Evolutionary conservation across 1,140 invertebrate species (phyloP).

Genomic region (Sinella curviseta): DNA sequence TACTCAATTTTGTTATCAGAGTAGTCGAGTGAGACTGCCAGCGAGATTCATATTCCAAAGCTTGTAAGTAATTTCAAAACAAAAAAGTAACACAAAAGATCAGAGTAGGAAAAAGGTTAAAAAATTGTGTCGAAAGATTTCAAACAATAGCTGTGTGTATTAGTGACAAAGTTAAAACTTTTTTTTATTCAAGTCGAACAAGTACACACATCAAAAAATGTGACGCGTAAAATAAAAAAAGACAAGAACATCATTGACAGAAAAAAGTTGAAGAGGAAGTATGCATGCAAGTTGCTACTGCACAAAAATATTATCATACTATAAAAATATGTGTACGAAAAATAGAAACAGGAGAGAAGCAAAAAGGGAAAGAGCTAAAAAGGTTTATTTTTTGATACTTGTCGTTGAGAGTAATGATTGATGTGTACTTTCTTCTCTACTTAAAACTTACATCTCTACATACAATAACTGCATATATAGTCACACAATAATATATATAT

Average conservation of each 20-base stretch:
- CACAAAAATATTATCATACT: background rate
- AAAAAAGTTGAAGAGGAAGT: conserved; percentile 26
- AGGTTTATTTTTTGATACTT: conserved; percentile 18
- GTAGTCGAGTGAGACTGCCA: no score
- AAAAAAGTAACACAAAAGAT: background rate
- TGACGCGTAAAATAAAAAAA: conserved; percentile 30
- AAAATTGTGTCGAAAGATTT: conserved; percentile 33
- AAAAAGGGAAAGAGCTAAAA: background rate
- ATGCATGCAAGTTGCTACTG: background rate
- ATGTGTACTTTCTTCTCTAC: conserved; percentile 44
- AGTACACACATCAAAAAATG: conserved; percentile 18
- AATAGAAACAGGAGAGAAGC: background rate
- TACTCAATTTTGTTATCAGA: no score
- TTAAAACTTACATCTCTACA: background rate
- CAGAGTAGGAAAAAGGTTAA: background rate
- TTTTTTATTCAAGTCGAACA: background rate
- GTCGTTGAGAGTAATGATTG: conserved; percentile 42
- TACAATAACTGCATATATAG: no score
- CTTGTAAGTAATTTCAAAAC: no score
- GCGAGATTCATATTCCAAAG: no score
- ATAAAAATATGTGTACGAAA: background rate
- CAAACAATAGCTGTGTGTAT: no score
- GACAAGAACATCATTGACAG: conserved; percentile 8
- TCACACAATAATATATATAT: no score
- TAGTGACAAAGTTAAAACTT: background rate